Base-by-base conservation (phyloP, 2,888 invertebrate genomes). In the Gymnoscelis rufifasciata region DNA sequence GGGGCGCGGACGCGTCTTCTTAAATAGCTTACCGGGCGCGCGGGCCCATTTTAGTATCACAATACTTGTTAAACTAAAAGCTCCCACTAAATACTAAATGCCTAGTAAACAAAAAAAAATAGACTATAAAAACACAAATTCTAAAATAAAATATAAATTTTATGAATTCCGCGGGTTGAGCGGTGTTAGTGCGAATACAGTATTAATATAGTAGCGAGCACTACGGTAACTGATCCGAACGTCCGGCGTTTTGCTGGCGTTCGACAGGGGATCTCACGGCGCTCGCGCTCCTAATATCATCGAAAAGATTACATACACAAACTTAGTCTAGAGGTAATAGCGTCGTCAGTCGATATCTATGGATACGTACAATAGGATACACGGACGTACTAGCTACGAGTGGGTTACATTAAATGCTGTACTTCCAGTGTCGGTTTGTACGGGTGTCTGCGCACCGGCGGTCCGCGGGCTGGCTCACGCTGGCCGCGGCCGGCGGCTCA, bases 11-110 rank as follows among this genome's bases (percentile, higher is more conserved):
- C 15, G 31, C 3, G n/a, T 15, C 62, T 59, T 54, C 67, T 69
- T 71, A 77, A 71, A 74, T 71, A 80, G 66, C 80, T 81, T 78
- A 79, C 69, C 70, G 78, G 75, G 77, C 78, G 68, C 65, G 71
- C 74, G 74, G 69, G 76, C 83, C 82, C 82, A 73, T 67, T 72
- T 74, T 78, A 82, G 78, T 83, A 84, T 83, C 84, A 86, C 84
- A 84, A 83, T 79, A 77, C 65, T 74, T 74, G 80, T 78, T 56
- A 73, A 81, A 81, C 78, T 77, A 80, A 83, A 81, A 78, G 74
- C 73, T 79, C 78, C 74, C 74, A 71, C 74, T 74, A 71, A 68
- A 67, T 66, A 62, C 72, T 74, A 73, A 67, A 70, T 70, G 71
- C 68, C 70, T 75, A 71, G 60, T 65, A 76, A 78, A 78, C 72